phyloP scores from a whole-genome alignment of 2,888 invertebrate genomes.

The Neria commutata region DNA sequence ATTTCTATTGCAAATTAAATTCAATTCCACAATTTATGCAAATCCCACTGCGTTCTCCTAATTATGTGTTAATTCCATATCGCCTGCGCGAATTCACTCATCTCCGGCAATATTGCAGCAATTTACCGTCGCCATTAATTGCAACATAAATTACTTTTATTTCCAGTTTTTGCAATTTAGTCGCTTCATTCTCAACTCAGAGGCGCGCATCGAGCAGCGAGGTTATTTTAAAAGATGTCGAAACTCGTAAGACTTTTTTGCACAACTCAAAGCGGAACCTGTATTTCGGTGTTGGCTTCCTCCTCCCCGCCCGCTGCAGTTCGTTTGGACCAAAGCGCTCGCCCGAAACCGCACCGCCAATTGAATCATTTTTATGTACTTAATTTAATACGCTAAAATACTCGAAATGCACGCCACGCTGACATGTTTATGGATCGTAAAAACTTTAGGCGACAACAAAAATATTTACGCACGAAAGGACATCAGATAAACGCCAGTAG shows the following conservation, averaged over 20 bases:
- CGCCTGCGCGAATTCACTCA: slow-evolving; percentile 39
- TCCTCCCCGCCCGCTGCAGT: background rate
- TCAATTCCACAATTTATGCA: slow-evolving; percentile 49
- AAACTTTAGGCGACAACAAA: background rate
- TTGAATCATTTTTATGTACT: slow-evolving; percentile 51
- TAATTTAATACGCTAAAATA: slow-evolving; percentile 31
- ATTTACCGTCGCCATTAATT: slow-evolving; percentile 49
- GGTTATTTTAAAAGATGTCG: slow-evolving; percentile 49
- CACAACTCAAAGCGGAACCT: slow-evolving; percentile 31
- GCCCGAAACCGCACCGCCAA: slow-evolving; percentile 40
- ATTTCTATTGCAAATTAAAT: slow-evolving; percentile 36
- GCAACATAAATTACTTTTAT: slow-evolving; percentile 54
- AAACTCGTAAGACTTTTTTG: slow-evolving; percentile 28
- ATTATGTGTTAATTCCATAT: slow-evolving; percentile 52
- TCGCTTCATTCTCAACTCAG: slow-evolving; percentile 41
- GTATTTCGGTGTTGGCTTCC: slow-evolving; percentile 28
- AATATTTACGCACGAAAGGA: background rate
- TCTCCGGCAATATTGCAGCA: too few relatives aligned
- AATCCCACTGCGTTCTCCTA: slow-evolving; percentile 50
- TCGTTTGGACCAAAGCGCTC: background rate
- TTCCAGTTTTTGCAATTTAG: slow-evolving; percentile 45
- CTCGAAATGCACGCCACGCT: background rate
- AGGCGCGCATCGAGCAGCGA: too few relatives aligned
- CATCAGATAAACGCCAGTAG: background rate
- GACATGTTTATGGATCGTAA: slow-evolving; percentile 2